Evolutionary conservation across 2,797 vertebrate genomes (phyloP).

Genomic region (Schizopygopsis malacanthus): DNA sequence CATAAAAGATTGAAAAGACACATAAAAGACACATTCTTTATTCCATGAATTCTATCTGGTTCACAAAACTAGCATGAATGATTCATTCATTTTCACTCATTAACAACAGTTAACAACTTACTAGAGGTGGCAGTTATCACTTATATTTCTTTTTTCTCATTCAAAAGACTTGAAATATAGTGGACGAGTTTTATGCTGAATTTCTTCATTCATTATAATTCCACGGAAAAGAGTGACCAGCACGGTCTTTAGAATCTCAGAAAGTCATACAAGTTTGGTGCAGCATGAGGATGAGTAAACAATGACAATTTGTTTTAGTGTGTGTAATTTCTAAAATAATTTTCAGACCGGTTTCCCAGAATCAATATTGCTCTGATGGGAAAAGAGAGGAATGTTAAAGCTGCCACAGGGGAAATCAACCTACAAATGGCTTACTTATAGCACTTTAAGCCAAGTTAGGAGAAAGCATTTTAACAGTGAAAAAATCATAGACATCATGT

Average conservation of each 20-base stretch:
- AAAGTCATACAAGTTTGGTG: background rate
- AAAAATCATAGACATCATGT: background rate
- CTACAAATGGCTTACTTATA: conserved; percentile 24
- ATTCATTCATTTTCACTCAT: background rate
- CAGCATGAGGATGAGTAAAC: background rate
- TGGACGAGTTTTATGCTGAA: background rate
- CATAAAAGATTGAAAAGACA: background rate
- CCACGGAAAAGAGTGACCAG: background rate
- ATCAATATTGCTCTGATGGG: background rate
- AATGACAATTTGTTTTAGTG: background rate
- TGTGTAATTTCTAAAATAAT: conserved; percentile 1
- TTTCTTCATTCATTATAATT: background rate
- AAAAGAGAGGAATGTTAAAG: background rate
- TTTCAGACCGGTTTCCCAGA: background rate
- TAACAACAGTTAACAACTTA: background rate
- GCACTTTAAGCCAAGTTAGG: conserved; percentile 10
- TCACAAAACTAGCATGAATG: background rate
- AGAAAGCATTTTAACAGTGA: background rate
- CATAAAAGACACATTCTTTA: background rate
- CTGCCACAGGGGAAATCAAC: background rate
- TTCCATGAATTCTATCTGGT: background rate
- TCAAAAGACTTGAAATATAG: background rate
- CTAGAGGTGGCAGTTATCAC: background rate
- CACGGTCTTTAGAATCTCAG: background rate
- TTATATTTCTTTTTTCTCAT: background rate